A percentile compares a stretch with the other conserved stretches of the same genome.
Evolutionary conservation across 2,113 vertebrate species (phyloP).

Genomic region (Triplophysa dalaica): DNA sequence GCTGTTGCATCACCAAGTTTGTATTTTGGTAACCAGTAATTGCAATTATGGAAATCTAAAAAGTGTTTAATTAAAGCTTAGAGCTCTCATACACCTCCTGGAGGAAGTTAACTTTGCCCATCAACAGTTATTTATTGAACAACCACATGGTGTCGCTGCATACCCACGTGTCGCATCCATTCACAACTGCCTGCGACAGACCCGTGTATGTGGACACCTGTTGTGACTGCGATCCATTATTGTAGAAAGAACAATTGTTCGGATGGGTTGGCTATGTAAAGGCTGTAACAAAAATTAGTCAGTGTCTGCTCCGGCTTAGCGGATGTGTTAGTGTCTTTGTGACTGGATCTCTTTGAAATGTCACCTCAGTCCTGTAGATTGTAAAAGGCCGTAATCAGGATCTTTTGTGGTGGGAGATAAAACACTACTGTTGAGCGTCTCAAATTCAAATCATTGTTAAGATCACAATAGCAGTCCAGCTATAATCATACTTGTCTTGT

Average conservation of each 20-base stretch:
- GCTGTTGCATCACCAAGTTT: not conserved
- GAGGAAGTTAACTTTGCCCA: not conserved
- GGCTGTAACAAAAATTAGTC: not conserved
- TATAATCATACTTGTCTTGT: constrained; percentile 9
- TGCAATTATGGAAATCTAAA: not conserved
- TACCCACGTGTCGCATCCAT: not conserved
- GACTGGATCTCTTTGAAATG: constrained; percentile 11
- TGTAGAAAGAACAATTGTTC: not conserved
- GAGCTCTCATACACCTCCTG: not conserved
- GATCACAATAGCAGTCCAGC: constrained; percentile 9
- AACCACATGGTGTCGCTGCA: constrained; percentile 23
- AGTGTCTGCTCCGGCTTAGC: not conserved
- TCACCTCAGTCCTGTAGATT: not conserved
- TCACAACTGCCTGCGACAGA: not conserved
- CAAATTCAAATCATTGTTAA: constrained; percentile 24
- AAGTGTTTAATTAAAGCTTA: too few relatives aligned
- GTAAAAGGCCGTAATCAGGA: constrained; percentile 25
- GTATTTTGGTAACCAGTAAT: not conserved
- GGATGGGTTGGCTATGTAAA: constrained; percentile 1
- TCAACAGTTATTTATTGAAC: not conserved
- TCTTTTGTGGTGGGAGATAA: constrained; percentile 18
- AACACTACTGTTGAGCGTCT: constrained; percentile 12
- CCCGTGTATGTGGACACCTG: not conserved
- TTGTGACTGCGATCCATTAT: not conserved
- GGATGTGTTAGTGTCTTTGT: not conserved